These are phyloP conservation scores for Calameuta filiformis DNA, from an alignment of 2,888 invertebrate species.

Conservation along the genomic window DNA sequence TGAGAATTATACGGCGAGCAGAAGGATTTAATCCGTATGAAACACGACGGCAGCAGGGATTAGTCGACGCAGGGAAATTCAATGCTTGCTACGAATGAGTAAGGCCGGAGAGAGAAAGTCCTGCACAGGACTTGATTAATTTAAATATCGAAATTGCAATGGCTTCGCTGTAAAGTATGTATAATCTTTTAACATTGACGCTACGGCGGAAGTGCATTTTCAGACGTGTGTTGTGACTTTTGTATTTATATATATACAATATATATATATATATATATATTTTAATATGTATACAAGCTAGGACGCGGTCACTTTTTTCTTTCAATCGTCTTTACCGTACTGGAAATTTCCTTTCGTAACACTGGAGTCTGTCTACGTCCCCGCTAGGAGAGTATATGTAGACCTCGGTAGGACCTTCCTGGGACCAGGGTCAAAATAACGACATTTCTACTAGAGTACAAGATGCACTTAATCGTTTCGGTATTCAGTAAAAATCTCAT, in stretches of 20 bases:
- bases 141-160: neutral
- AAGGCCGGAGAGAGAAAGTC: neutral
- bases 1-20: slow-evolving; percentile 46
- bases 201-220: neutral
- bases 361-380: neutral
- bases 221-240: neutral
- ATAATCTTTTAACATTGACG: neutral
- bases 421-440: neutral
- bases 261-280: too few species aligned
- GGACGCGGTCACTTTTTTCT: neutral
- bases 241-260: too few species aligned
- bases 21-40: slow-evolving; percentile 50
- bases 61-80: slow-evolving; percentile 45
- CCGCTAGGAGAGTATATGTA: neutral
- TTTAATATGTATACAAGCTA: neutral
- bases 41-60: slow-evolving; percentile 51
- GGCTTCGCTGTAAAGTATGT: neutral
- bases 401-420: neutral
- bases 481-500: too few species aligned
- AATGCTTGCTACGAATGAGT: slow-evolving; percentile 13
- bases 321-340: neutral
- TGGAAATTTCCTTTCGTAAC: neutral
- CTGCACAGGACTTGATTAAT: neutral
- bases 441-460: neutral
- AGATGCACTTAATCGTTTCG: neutral